phyloP scores from a whole-genome alignment of 2,113 vertebrate genomes.

The Amblyornis subalaris region DNA sequence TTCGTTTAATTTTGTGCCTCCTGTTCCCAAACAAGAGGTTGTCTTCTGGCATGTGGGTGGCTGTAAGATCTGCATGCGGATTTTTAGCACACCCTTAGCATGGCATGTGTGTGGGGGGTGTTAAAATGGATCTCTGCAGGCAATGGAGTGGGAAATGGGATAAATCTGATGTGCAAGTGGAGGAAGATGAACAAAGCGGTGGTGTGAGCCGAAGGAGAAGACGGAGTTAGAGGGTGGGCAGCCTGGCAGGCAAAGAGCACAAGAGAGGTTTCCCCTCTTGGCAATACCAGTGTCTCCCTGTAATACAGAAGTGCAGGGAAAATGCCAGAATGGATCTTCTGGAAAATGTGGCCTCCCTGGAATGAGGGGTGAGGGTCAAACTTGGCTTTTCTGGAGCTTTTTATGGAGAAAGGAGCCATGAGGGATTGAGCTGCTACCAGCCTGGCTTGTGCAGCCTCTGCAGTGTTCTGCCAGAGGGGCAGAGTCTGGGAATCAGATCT shows the following conservation, averaged over 20 bases:
- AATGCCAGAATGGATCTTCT: neutral
- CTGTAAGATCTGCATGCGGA: conserved; percentile 17
- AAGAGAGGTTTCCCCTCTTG: neutral
- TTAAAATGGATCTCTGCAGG: conserved; percentile 31
- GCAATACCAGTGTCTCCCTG: neutral
- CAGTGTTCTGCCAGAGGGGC: neutral
- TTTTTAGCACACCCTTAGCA: conserved; percentile 51
- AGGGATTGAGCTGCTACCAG: neutral
- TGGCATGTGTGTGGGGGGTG: conserved; percentile 50
- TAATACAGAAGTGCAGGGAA: neutral
- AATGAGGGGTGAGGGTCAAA: neutral
- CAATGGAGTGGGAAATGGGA: conserved; percentile 5
- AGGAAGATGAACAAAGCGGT: conserved; percentile 25
- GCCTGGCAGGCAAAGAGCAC: neutral
- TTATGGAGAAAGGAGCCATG: neutral
- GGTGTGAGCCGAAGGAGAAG: neutral
- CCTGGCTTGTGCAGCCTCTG: neutral
- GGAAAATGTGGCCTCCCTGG: neutral
- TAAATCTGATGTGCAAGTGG: conserved; percentile 7
- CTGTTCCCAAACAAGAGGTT: conserved; percentile 39
- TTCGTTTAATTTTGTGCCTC: conserved; percentile 7
- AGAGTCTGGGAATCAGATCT: neutral
- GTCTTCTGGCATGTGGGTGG: conserved; percentile 55
- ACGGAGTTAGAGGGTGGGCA: neutral
- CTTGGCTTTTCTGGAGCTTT: neutral